These are phyloP conservation scores for Lepisosteus osseus DNA, from an alignment of 2,113 vertebrate genomes.

Conservation along the genomic window DNA sequence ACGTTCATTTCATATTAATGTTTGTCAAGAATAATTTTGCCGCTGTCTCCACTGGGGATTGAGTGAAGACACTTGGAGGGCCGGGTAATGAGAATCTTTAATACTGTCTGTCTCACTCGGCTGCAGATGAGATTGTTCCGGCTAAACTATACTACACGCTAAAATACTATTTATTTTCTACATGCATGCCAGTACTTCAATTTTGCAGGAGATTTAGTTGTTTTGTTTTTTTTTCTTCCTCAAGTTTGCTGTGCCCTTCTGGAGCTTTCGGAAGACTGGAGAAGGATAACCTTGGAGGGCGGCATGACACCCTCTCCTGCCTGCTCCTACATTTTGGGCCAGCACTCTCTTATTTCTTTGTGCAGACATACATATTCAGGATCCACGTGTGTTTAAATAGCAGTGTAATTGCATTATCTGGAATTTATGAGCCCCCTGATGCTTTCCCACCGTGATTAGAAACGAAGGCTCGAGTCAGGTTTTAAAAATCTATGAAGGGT, in stretches of 20 bases:
- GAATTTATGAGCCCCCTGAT: no score
- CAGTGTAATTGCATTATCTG: no score
- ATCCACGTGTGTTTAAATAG: no score
- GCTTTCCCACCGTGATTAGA: slow-evolving; percentile 38
- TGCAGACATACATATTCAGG: no score
- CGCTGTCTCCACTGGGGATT: slow-evolving; percentile 35
- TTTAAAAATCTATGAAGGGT: slow-evolving; percentile 48
- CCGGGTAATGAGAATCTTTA: slow-evolving; percentile 49
- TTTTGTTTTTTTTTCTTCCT: slow-evolving; percentile 10
- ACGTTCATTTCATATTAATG: slow-evolving; percentile 48
- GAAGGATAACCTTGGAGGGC: slow-evolving; percentile 31
- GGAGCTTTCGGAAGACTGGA: slow-evolving; percentile 29
- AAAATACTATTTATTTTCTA: slow-evolving; percentile 39
- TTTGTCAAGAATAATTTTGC: slow-evolving; percentile 46
- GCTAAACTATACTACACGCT: slow-evolving; percentile 31
- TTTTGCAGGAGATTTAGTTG: not conserved
- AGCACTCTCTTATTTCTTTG: no score
- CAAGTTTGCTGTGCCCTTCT: slow-evolving; percentile 30
- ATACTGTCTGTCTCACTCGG: slow-evolving; percentile 41
- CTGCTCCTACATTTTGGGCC: slow-evolving; percentile 13
- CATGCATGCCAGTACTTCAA: slow-evolving; percentile 18
- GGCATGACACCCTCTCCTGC: slow-evolving; percentile 29
- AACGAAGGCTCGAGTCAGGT: slow-evolving; percentile 26
- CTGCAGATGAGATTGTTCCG: slow-evolving; percentile 44
- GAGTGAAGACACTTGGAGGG: slow-evolving; percentile 39